A percentile compares a stretch with the other conserved stretches of the same genome.
These are phyloP conservation scores for Indicator indicator DNA, from an alignment of 2,113 vertebrate genomes.

Conservation along the genomic window DNA sequence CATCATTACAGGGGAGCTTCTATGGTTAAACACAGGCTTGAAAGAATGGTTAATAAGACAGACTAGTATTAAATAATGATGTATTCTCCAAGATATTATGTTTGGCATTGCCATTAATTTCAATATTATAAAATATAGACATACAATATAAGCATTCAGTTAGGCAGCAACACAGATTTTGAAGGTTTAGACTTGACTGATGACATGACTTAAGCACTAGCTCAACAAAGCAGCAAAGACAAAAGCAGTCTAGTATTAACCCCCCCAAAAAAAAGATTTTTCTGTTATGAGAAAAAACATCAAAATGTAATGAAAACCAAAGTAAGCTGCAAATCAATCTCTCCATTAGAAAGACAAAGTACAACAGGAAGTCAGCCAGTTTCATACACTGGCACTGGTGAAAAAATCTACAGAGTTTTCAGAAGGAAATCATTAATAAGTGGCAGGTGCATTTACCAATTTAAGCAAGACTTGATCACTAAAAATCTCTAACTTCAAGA, in stretches of 20 bases:
- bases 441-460: neutral
- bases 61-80: neutral
- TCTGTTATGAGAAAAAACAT: neutral
- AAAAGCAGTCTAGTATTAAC: neutral
- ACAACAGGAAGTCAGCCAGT: neutral
- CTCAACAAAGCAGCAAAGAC: neutral
- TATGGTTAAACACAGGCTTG: neutral
- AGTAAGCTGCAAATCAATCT: neutral
- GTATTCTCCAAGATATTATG: neutral
- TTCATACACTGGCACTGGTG: neutral
- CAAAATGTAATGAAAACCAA: neutral
- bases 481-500: neutral
- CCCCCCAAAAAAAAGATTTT: accelerated
- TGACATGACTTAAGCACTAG: neutral
- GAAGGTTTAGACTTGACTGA: neutral
- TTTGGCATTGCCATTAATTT: neutral
- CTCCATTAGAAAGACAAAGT: neutral
- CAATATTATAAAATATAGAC: neutral
- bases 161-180: neutral
- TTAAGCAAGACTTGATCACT: neutral
- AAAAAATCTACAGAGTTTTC: neutral
- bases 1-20: neutral
- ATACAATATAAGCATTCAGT: neutral
- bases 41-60: neutral
- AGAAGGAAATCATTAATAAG: neutral